Evolutionary conservation across 2,113 vertebrate genomes (phyloP).

Genomic region (Micronycteris hirsuta): DNA sequence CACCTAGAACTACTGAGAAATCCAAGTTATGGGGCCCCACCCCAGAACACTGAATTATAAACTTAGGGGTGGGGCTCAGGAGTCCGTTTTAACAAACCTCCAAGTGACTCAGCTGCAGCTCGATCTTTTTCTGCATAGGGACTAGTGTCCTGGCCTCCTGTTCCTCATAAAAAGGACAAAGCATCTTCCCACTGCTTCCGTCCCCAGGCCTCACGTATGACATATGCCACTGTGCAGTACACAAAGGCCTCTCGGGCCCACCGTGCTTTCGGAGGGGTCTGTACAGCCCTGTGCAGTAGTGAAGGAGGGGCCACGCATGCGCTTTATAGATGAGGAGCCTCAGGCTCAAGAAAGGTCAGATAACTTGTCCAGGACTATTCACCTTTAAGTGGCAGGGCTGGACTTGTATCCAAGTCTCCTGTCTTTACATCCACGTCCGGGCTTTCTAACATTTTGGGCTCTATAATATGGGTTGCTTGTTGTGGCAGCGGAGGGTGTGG

Average conservation of each 20-base stretch:
- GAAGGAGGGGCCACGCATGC: neutral
- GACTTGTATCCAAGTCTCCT: neutral
- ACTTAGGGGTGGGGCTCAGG: neutral
- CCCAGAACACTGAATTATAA: neutral
- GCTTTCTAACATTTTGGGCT: neutral
- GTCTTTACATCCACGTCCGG: neutral
- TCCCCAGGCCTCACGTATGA: neutral
- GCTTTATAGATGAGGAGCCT: no score
- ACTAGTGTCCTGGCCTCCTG: neutral
- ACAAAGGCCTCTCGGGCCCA: neutral
- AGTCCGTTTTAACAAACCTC: neutral
- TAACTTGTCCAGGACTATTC: neutral
- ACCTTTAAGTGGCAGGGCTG: neutral
- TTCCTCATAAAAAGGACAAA: neutral
- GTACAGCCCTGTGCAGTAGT: neutral
- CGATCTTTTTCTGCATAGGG: neutral
- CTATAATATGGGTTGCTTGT: neutral
- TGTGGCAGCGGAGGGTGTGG: no score
- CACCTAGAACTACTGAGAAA: neutral
- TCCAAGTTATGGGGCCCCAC: neutral
- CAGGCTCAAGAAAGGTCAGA: neutral
- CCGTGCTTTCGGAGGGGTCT: neutral
- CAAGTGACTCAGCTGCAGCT: neutral
- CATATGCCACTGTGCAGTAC: rapidly evolving
- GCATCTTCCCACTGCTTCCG: neutral